These are phyloP conservation scores for Danio choprae DNA, from an alignment of 2,797 vertebrate genomes.

Conservation along the genomic window DNA sequence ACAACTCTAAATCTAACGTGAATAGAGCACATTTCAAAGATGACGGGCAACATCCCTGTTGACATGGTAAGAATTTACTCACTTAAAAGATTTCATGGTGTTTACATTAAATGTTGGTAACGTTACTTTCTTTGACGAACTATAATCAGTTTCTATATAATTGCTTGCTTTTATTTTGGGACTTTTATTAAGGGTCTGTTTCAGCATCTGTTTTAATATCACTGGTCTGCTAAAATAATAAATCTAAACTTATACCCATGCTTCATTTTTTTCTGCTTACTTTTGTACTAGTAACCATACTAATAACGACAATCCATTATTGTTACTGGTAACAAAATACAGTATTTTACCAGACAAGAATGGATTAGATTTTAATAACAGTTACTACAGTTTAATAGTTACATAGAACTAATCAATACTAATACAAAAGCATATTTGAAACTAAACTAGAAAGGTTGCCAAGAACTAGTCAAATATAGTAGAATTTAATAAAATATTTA, in stretches of 20 bases:
- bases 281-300: neutral
- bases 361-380: neutral
- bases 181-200: neutral
- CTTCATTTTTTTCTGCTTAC: neutral
- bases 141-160: neutral
- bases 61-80: slow-evolving; percentile 76
- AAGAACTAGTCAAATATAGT: neutral
- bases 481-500: no score
- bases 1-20: slow-evolving; percentile 49
- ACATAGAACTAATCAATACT: neutral
- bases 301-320: neutral
- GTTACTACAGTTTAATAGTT: neutral
- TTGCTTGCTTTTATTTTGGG: neutral
- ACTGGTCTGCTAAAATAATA: neutral
- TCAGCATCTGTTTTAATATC: neutral
- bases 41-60: slow-evolving; percentile 78
- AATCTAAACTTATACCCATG: neutral
- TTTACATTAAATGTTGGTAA: neutral
- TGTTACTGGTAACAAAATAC: neutral
- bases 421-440: neutral
- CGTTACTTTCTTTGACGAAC: neutral
- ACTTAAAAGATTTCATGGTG: neutral
- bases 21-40: slow-evolving; percentile 66
- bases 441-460: neutral
- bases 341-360: neutral